Percentiles rank a stretch among this genome's conserved stretches.
These are phyloP conservation scores for Papilio polytes DNA, from an alignment of 1,140 invertebrate genomes.

Conservation along the genomic window DNA sequence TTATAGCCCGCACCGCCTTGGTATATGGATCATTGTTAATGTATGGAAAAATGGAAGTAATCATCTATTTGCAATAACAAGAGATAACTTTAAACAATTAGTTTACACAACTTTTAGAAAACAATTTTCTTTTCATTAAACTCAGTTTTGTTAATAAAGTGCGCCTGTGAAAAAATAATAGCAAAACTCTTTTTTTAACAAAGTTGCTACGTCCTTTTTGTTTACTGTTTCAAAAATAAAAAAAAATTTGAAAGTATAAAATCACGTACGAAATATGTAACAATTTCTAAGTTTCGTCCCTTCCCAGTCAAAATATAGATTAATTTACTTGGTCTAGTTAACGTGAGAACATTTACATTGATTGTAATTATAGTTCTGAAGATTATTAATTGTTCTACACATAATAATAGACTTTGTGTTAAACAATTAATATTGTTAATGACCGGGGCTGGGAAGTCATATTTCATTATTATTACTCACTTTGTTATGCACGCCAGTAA, in stretches of 20 bases:
- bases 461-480: not conserved
- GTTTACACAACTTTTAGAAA: no score
- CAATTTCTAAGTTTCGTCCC: conserved; percentile 24
- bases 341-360: conserved; percentile 65
- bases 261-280: conserved; percentile 30
- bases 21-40: conserved; percentile 66
- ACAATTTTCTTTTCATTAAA: not conserved
- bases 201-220: not conserved
- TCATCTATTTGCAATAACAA: not conserved
- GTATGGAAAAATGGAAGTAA: conserved; percentile 33
- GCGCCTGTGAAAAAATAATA: not conserved
- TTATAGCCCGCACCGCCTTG: conserved; percentile 68
- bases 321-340: conserved; percentile 62
- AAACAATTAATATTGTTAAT: conserved; percentile 47
- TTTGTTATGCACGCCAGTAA: not conserved
- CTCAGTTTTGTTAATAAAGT: not conserved
- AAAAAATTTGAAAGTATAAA: no score
- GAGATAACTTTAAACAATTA: no score
- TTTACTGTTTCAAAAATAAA: not conserved
- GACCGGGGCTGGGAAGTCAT: not conserved
- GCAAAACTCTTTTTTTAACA: not conserved
- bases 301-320: conserved; percentile 61
- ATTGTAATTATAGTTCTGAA: conserved; percentile 56
- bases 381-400: conserved; percentile 59
- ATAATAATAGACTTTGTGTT: conserved; percentile 60